Conservation (phyloP, 2,797 vertebrate species). For the Furcifer pardalis region DNA sequence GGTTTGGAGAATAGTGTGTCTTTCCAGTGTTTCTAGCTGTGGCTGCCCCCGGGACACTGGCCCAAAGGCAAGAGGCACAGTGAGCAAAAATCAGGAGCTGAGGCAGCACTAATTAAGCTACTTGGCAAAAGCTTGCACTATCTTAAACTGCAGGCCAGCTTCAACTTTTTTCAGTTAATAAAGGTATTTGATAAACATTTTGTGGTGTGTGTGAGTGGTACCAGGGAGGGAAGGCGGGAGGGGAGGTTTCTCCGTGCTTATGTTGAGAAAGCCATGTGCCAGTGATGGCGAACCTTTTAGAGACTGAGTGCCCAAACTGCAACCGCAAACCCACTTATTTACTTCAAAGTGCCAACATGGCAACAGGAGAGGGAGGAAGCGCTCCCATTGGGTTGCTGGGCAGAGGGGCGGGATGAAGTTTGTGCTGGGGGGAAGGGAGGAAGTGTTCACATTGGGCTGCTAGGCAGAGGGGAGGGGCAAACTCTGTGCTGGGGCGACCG, state of each 20-base stretch:
- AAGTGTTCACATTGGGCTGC: too few species aligned
- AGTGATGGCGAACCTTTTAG: too few species aligned
- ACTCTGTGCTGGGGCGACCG: too few species aligned
- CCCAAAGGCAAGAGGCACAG: constrained; percentile 21
- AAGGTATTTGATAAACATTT: constrained; percentile 61
- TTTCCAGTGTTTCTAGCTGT: not conserved
- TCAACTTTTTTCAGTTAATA: constrained; percentile 60
- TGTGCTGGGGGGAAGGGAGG: too few species aligned
- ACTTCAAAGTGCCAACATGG: too few species aligned
- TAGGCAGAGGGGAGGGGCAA: too few species aligned
- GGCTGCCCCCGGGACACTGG: accelerated
- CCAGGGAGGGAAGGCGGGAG: not conserved
- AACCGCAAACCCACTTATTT: too few species aligned
- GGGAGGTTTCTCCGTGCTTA: not conserved
- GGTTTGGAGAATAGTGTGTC: constrained; percentile 49
- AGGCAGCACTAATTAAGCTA: not conserved
- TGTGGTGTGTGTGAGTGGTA: constrained; percentile 6
- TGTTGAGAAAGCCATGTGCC: not conserved
- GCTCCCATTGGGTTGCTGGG: too few species aligned
- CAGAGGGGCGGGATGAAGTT: too few species aligned
- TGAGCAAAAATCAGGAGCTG: not conserved
- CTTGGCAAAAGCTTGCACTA: constrained; percentile 6
- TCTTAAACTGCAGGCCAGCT: constrained; percentile 16
- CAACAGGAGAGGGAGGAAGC: too few species aligned
- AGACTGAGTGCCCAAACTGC: too few species aligned